Evolutionary conservation across 2,888 invertebrate genomes (phyloP).

Genomic region (Andrena trimmerana): DNA sequence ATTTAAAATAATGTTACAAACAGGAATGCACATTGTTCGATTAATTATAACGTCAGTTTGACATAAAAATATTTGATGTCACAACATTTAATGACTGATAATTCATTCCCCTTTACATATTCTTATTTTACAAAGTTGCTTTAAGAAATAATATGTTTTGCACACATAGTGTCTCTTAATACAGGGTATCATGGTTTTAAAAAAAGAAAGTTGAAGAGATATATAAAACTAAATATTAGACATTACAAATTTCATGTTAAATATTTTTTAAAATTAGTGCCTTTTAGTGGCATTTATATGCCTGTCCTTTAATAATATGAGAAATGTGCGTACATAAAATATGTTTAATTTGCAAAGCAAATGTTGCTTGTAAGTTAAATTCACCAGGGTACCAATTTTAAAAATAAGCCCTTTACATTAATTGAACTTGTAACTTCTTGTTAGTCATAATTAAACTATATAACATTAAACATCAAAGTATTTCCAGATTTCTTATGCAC

Average conservation of each 20-base stretch:
- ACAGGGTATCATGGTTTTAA: no score
- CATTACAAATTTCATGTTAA: not conserved
- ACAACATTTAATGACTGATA: slow-evolving; percentile 14
- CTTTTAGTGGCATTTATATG: no score
- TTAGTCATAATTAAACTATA: not conserved
- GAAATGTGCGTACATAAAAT: no score
- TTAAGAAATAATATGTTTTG: no score
- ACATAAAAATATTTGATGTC: slow-evolving; percentile 3
- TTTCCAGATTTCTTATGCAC: not conserved
- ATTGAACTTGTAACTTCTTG: not conserved
- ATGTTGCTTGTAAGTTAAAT: no score
- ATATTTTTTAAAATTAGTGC: not conserved
- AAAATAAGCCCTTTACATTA: no score
- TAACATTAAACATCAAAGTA: not conserved
- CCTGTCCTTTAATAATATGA: no score
- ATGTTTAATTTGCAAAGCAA: no score
- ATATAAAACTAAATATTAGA: not conserved
- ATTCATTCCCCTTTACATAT: not conserved
- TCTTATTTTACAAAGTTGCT: not conserved
- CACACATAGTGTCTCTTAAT: no score
- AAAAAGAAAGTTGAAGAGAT: no score
- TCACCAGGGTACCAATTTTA: no score
- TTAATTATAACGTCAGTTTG: not conserved
- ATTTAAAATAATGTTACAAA: not conserved
- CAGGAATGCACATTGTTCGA: not conserved